Evolutionary conservation across 2,888 invertebrate species (phyloP).

Genomic region (Drosophila nr. perissopoda): DNA sequence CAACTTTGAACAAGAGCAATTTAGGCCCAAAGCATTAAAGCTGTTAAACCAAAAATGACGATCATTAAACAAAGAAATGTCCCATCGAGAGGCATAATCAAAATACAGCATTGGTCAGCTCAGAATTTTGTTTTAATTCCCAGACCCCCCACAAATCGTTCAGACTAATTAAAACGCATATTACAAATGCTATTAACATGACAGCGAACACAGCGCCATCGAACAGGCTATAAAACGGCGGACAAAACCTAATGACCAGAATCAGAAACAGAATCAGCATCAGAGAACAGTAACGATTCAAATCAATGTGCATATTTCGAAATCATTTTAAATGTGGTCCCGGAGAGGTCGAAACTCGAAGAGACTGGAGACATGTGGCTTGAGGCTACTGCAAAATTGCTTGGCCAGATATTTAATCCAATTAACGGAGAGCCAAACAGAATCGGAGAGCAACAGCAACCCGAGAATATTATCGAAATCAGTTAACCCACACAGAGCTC

Average conservation of each 20-base stretch:
- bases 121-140: constrained; percentile 35
- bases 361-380: constrained; percentile 31
- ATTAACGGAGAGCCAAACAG: constrained; percentile 59
- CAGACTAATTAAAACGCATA: constrained; percentile 78
- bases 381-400: constrained; percentile 69
- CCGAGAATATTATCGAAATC: constrained; percentile 75
- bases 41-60: constrained; percentile 21
- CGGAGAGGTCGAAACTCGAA: constrained; percentile 17
- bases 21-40: constrained; percentile 10
- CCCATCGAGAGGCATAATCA: constrained; percentile 54
- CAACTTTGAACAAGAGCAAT: constrained; percentile 8
- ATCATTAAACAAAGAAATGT: constrained; percentile 15
- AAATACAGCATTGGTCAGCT: constrained; percentile 62
- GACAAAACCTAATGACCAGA: constrained; percentile 42
- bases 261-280: constrained; percentile 27
- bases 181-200: constrained; percentile 81
- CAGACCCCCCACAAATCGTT: constrained; percentile 68
- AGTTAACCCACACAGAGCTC: constrained; percentile 74
- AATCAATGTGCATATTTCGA: constrained; percentile 79
- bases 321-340: constrained; percentile 48
- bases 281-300: constrained; percentile 65
- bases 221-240: constrained; percentile 63
- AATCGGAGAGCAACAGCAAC: constrained; percentile 22
- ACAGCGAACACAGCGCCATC: constrained; percentile 78
- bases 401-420: constrained; percentile 76